A percentile compares a stretch with the other conserved stretches of the same genome.
These are phyloP conservation scores for Ladona fulva DNA, from an alignment of 1,140 invertebrate species.

Conservation along the genomic window DNA sequence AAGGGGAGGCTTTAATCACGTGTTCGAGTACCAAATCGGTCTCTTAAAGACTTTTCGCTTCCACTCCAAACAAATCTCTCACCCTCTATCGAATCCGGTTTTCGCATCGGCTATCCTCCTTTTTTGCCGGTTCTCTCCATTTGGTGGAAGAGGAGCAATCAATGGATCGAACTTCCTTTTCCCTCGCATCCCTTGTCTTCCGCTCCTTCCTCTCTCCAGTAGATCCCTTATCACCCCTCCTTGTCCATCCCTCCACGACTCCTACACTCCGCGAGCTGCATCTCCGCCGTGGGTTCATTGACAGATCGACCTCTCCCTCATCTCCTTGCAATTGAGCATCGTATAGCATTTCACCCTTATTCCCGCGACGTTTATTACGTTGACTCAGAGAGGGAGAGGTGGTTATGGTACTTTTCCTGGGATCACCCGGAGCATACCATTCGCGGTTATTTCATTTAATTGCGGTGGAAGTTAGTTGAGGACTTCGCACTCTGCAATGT, in stretches of 20 bases:
- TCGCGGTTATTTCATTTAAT: too few relatives aligned
- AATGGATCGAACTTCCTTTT: slow-evolving; percentile 2
- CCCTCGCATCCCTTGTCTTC: not conserved
- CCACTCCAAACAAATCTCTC: not conserved
- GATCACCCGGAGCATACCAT: too few relatives aligned
- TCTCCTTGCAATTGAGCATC: too few relatives aligned
- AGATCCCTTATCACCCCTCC: not conserved
- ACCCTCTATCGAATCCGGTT: not conserved
- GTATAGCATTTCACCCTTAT: too few relatives aligned
- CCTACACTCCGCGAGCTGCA: not conserved
- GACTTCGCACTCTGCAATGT: too few relatives aligned
- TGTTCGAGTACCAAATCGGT: not conserved
- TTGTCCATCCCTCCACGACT: not conserved
- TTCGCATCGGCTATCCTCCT: not conserved
- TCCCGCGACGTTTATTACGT: too few relatives aligned
- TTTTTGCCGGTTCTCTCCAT: not conserved
- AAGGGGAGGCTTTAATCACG: not conserved
- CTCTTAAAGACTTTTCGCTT: not conserved
- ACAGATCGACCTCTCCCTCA: not conserved
- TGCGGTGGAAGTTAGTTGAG: too few relatives aligned
- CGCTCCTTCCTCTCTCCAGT: not conserved
- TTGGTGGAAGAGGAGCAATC: not conserved
- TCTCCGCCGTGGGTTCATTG: not conserved
- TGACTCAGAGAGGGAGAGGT: too few relatives aligned
- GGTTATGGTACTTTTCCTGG: too few relatives aligned